A percentile compares a stretch with the other conserved stretches of the same genome.
phyloP scores from a whole-genome alignment of 2,888 invertebrate genomes.

The Agriotes lineatus region DNA sequence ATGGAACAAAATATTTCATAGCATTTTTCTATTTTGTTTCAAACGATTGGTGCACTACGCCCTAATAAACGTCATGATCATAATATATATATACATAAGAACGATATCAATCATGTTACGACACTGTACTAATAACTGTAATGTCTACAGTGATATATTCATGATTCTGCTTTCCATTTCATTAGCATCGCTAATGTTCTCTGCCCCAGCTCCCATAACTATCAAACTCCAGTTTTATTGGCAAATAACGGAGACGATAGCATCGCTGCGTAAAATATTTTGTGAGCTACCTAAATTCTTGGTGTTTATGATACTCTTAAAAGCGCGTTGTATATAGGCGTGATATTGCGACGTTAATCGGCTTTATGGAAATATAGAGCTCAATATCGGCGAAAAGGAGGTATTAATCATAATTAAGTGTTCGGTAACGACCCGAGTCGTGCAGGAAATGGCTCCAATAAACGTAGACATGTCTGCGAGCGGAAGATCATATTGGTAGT shows the following conservation, averaged over 20 bases:
- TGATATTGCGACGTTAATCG: conserved; percentile 69
- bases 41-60: no score
- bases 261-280: conserved; percentile 54
- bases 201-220: conserved; percentile 54
- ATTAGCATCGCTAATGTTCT: conserved; percentile 58
- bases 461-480: conserved; percentile 61
- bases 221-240: conserved; percentile 59
- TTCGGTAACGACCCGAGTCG: conserved; percentile 61
- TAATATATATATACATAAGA: not conserved
- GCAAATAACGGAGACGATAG: conserved; percentile 58
- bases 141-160: conserved; percentile 51
- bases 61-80: no score
- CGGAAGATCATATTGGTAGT: conserved; percentile 62
- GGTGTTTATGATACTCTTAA: conserved; percentile 60
- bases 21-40: no score
- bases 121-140: conserved; percentile 18
- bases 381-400: conserved; percentile 67
- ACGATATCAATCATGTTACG: conserved; percentile 24
- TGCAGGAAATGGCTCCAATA: conserved; percentile 62
- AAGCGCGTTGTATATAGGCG: conserved; percentile 58
- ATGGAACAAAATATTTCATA: no score
- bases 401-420: conserved; percentile 65
- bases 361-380: conserved; percentile 72
- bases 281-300: conserved; percentile 55
- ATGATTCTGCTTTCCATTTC: conserved; percentile 57